phyloP scores from a whole-genome alignment of 1,140 invertebrate species.

The Musca domestica region DNA sequence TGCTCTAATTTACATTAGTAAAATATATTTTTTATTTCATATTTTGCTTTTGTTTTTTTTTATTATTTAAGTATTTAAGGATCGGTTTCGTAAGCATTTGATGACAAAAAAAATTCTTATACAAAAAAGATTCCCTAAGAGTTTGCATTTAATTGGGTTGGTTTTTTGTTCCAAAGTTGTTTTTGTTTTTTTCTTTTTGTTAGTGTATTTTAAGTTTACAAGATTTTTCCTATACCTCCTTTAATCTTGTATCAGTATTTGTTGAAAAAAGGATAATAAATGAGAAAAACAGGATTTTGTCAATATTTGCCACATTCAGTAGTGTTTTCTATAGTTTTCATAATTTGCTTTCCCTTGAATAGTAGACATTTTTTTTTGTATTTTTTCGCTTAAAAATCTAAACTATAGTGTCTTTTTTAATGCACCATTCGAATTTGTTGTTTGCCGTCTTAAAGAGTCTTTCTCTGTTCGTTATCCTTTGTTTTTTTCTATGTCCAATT shows the following conservation, averaged over 20 bases:
- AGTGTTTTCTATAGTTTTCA: too few relatives aligned
- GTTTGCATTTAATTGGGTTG: conserved; percentile 16
- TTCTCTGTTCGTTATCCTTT: too few relatives aligned
- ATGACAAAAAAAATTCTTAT: conserved; percentile 9
- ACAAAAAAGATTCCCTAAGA: conserved; percentile 20
- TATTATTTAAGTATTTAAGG: not conserved
- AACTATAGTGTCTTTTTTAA: too few relatives aligned
- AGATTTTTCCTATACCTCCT: not conserved
- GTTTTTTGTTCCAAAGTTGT: not conserved
- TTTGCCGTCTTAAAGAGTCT: too few relatives aligned
- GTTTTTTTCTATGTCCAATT: too few relatives aligned
- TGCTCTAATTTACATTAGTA: not conserved
- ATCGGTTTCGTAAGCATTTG: conserved; percentile 1
- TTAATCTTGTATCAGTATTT: not conserved
- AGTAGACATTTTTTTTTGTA: too few relatives aligned
- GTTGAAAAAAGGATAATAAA: too few relatives aligned
- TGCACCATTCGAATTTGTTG: too few relatives aligned
- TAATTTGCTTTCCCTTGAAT: too few relatives aligned
- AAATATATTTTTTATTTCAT: not conserved
- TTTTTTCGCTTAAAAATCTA: too few relatives aligned
- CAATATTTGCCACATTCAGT: too few relatives aligned
- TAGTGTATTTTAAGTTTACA: not conserved
- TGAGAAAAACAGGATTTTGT: too few relatives aligned
- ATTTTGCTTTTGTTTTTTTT: not conserved
- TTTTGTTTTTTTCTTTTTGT: not conserved